phyloP scores from a whole-genome alignment of 2,888 invertebrate genomes.

The Diplazon laetatorius region DNA sequence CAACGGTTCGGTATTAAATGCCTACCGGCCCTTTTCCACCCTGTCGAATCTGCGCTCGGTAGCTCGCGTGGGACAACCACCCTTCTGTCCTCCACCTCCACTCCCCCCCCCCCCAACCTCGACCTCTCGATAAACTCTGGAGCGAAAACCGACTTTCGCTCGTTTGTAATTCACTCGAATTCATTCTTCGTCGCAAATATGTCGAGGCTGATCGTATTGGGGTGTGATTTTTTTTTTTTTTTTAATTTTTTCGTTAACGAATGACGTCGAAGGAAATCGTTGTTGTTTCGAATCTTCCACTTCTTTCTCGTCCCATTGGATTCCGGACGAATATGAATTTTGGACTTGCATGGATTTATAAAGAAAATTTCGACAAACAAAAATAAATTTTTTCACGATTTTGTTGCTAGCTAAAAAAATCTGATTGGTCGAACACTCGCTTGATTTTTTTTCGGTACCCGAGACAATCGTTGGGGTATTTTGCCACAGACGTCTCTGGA shows the following conservation, averaged over 20 bases:
- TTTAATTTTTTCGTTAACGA: too few relatives aligned
- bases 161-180: conserved; percentile 56
- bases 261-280: neutral
- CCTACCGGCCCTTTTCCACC: conserved; percentile 76
- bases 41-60: conserved; percentile 68
- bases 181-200: conserved; percentile 33
- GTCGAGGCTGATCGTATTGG: neutral
- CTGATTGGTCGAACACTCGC: too few relatives aligned
- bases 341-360: too few relatives aligned
- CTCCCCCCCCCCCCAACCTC: too few relatives aligned
- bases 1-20: conserved; percentile 79
- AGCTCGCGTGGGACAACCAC: conserved; percentile 10
- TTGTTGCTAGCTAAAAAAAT: too few relatives aligned
- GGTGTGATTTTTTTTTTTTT: conserved; percentile 19
- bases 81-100: neutral
- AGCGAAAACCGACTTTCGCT: conserved; percentile 41
- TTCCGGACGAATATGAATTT: too few relatives aligned
- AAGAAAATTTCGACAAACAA: too few relatives aligned
- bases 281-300: too few relatives aligned
- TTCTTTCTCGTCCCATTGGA: too few relatives aligned
- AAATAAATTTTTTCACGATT: too few relatives aligned
- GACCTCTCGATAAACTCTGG: conserved; percentile 52
- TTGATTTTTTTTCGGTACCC: neutral
- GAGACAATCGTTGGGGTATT: conserved; percentile 2
- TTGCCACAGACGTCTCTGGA: neutral